These are phyloP conservation scores for Centrocercus urophasianus DNA, from an alignment of 2,113 vertebrate genomes.

Conservation along the genomic window DNA sequence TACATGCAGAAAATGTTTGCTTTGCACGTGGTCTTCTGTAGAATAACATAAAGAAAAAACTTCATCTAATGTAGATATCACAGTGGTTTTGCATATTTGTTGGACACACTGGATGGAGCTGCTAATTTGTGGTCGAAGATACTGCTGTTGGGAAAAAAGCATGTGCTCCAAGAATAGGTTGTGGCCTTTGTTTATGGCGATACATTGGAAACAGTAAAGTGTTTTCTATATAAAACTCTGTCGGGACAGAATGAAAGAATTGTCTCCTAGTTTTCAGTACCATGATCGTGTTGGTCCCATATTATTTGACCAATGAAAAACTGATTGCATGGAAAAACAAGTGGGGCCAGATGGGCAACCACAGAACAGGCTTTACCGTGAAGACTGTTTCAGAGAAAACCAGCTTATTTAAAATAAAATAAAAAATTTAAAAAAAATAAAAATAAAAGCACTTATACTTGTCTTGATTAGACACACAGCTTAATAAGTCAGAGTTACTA, in stretches of 20 bases:
- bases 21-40: conserved; percentile 71
- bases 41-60: conserved; percentile 54
- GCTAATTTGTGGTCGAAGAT: conserved; percentile 41
- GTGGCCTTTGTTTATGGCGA: background rate
- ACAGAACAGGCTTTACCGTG: conserved; percentile 55
- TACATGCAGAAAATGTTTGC: conserved; percentile 80
- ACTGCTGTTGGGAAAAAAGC: conserved; percentile 21
- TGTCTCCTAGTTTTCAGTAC: conserved; percentile 27
- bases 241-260: background rate
- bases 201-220: conserved; percentile 23
- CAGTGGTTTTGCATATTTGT: conserved; percentile 18
- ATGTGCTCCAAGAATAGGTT: conserved; percentile 37
- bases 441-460: conserved; percentile 55
- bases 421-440: background rate
- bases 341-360: conserved; percentile 30
- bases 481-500: conserved; percentile 69
- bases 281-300: conserved; percentile 14
- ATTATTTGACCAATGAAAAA: conserved; percentile 26
- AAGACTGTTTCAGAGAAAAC: conserved; percentile 61
- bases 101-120: conserved; percentile 7
- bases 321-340: background rate
- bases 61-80: conserved; percentile 53
- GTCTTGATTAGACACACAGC: conserved; percentile 72
- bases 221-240: conserved; percentile 1
- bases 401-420: conserved; percentile 21